A percentile compares a stretch with the other conserved stretches of the same genome.
phyloP scores from a whole-genome alignment of 2,888 invertebrate species.

The Keiferia lycopersicella region DNA sequence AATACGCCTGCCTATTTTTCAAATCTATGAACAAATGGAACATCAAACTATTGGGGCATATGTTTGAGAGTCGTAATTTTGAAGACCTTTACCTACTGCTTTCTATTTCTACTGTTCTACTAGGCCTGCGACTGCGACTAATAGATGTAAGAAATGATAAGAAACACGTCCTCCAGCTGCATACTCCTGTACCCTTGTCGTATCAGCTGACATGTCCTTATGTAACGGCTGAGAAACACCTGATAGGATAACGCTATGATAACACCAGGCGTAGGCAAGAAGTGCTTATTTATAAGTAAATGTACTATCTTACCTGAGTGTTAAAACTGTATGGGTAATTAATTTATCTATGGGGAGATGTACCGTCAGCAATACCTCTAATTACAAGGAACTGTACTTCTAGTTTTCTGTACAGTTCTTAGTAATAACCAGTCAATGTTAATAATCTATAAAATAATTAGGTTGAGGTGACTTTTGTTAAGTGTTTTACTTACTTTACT shows the following conservation, averaged over 20 bases:
- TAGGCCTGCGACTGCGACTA: constrained; percentile 2
- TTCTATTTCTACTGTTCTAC: background rate
- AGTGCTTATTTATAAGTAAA: background rate
- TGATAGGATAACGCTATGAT: constrained; percentile 21
- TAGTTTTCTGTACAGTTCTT: no score
- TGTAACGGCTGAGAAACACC: constrained; percentile 23
- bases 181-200: constrained; percentile 19
- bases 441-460: no score
- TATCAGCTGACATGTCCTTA: constrained; percentile 23
- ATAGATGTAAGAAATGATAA: constrained; percentile 26
- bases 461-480: no score
- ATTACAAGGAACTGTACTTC: no score
- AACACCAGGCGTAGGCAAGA: background rate
- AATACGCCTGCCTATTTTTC: background rate
- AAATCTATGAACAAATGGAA: background rate
- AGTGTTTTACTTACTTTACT: no score
- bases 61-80: background rate
- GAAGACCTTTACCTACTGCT: background rate
- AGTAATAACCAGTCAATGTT: no score
- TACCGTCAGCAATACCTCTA: no score
- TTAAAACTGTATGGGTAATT: constrained; percentile 4
- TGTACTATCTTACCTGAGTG: background rate
- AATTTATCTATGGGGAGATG: background rate
- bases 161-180: constrained; percentile 26
- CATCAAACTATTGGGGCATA: no score